Percentiles rank a stretch among this genome's conserved stretches.
phyloP scores from a whole-genome alignment of 2,797 vertebrate genomes.

The Podarcis lilfordi region DNA sequence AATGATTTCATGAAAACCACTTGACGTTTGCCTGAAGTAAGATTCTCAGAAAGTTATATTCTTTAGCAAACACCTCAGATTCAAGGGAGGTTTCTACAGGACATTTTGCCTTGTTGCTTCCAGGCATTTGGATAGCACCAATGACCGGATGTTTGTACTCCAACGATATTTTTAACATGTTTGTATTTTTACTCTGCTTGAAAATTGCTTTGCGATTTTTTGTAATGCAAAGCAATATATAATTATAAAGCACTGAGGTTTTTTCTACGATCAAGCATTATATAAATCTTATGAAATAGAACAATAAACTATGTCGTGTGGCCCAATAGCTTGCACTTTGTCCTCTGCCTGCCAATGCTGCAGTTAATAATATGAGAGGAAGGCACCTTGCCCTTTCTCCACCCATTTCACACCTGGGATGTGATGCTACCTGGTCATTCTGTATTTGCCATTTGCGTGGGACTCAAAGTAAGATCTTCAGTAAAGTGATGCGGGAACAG shows the following conservation, averaged over 20 bases:
- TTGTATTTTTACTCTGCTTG: too few species aligned
- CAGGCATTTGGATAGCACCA: too few species aligned
- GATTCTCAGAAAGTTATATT: background rate
- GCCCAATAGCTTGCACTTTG: background rate
- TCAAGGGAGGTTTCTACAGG: background rate
- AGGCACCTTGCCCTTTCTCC: background rate
- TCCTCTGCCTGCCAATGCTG: background rate
- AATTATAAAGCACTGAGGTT: background rate
- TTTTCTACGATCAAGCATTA: too few species aligned
- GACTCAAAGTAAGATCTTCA: background rate
- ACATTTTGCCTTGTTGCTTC: too few species aligned
- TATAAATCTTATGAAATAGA: too few species aligned
- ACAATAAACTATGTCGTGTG: background rate
- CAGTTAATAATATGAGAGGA: background rate
- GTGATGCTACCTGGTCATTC: background rate
- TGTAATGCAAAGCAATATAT: too few species aligned
- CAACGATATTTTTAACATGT: too few species aligned
- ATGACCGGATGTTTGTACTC: too few species aligned
- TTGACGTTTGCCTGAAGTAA: too few species aligned
- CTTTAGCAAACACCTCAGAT: background rate
- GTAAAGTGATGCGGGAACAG: background rate
- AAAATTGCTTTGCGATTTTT: too few species aligned
- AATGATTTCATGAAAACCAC: too few species aligned
- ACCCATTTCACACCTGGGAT: background rate
- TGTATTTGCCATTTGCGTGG: too few species aligned